phyloP scores from a whole-genome alignment of 2,888 invertebrate species.

The Lycia hirtaria region DNA sequence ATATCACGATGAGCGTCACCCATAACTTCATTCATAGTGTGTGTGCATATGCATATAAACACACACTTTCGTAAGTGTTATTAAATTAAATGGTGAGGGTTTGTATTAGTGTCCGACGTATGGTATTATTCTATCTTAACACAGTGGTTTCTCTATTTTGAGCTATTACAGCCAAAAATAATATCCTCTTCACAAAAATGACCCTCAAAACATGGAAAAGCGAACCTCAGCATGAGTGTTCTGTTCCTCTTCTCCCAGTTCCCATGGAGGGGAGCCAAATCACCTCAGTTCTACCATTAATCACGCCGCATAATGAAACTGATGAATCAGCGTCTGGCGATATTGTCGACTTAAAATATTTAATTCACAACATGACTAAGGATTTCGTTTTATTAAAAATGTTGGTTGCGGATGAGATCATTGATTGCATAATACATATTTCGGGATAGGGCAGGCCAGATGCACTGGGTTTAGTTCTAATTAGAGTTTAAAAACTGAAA shows the following conservation, averaged over 20 bases:
- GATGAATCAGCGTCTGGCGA: slow-evolving; percentile 45
- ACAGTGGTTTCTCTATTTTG: no score
- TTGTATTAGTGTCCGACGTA: no score
- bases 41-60: no score
- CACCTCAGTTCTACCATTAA: slow-evolving; percentile 50
- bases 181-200: slow-evolving; percentile 11
- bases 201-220: slow-evolving; percentile 17
- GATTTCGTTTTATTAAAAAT: slow-evolving; percentile 30
- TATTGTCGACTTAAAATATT: slow-evolving; percentile 47
- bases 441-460: no score
- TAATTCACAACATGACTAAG: slow-evolving; percentile 59
- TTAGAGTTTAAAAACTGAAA: no score
- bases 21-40: no score
- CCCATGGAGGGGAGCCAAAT: slow-evolving; percentile 32
- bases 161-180: no score
- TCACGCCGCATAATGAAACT: slow-evolving; percentile 50
- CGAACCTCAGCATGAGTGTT: slow-evolving; percentile 21
- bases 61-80: no score
- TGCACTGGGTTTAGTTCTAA: no score
- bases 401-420: not conserved
- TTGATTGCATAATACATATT: not conserved
- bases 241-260: slow-evolving; percentile 15
- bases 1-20: no score
- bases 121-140: no score
- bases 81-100: no score